Conservation (phyloP, 2,888 invertebrate species). For the Crepidodera aurea region DNA sequence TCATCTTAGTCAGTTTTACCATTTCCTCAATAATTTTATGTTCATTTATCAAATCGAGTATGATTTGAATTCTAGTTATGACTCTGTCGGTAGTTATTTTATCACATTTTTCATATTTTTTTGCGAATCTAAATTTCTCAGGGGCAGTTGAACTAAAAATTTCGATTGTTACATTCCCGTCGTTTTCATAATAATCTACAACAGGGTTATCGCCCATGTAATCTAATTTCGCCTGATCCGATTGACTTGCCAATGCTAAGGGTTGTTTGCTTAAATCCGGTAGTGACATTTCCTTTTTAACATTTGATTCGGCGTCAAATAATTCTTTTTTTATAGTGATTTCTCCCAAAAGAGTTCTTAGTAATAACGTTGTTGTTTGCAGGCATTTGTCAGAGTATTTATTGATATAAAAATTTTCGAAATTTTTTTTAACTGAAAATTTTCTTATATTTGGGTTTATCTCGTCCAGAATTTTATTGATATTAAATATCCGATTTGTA, state of each 20-base stretch:
- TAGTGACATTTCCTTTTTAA: not conserved
- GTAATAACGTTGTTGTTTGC: slow-evolving; percentile 27
- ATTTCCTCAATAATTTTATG: slow-evolving; percentile 68
- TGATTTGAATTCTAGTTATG: slow-evolving; percentile 67
- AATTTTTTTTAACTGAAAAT: slow-evolving; percentile 2
- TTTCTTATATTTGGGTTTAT: not conserved
- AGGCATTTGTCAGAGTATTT: slow-evolving; percentile 17
- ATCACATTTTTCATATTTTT: slow-evolving; percentile 14
- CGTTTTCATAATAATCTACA: slow-evolving; percentile 42
- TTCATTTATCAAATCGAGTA: slow-evolving; percentile 68
- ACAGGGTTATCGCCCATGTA: slow-evolving; percentile 51
- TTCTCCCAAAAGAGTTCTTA: slow-evolving; percentile 31
- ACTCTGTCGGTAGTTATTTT: slow-evolving; percentile 59
- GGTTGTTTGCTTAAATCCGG: not conserved
- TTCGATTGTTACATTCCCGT: slow-evolving; percentile 56
- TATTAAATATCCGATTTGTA: slow-evolving; percentile 9
- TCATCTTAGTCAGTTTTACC: slow-evolving; percentile 63
- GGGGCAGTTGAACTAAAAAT: slow-evolving; percentile 55
- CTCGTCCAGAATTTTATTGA: slow-evolving; percentile 21
- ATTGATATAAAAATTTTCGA: slow-evolving; percentile 1
- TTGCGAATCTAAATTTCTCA: slow-evolving; percentile 10
- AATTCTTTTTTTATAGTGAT: slow-evolving; percentile 10
- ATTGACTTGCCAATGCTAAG: too few species aligned
- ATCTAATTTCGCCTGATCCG: slow-evolving; percentile 8
- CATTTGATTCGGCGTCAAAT: not conserved